phyloP scores from a whole-genome alignment of 92 coral and sea anemone species.

The Umimayanthus kanabou region DNA sequence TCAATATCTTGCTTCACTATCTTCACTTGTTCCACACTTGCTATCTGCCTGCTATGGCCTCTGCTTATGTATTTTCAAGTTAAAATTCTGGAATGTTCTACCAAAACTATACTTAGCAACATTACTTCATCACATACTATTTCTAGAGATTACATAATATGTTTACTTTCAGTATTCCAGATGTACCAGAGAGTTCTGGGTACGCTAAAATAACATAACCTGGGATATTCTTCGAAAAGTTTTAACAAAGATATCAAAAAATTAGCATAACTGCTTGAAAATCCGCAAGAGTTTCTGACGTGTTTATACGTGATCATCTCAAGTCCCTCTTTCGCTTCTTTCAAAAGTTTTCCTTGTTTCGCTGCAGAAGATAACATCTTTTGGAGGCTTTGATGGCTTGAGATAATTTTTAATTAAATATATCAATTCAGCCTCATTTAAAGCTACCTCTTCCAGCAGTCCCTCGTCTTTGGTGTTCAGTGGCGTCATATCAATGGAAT shows the following conservation, averaged over 20 bases:
- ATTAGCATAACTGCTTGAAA: constrained; percentile 40
- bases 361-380: constrained; percentile 17
- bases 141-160: no score
- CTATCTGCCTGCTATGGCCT: no score
- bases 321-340: no score
- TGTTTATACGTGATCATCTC: no score
- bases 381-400: background rate
- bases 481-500: constrained; percentile 30
- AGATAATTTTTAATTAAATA: background rate
- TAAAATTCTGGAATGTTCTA: no score
- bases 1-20: no score
- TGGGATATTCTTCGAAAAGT: constrained; percentile 31
- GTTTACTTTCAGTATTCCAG: no score
- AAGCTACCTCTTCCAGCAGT: constrained; percentile 11
- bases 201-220: constrained; percentile 11
- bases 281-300: constrained; percentile 3
- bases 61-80: no score
- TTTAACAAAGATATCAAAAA: constrained; percentile 14
- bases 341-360: constrained; percentile 13
- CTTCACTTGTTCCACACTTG: no score
- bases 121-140: no score
- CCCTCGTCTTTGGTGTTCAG: constrained; percentile 6
- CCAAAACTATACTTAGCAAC: no score
- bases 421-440: background rate
- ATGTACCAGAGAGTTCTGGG: background rate